Evolutionary conservation across 2,888 invertebrate species (phyloP), one percentile per base, ranked within the genome.

Genomic region (Heliconius charithonia): DNA sequence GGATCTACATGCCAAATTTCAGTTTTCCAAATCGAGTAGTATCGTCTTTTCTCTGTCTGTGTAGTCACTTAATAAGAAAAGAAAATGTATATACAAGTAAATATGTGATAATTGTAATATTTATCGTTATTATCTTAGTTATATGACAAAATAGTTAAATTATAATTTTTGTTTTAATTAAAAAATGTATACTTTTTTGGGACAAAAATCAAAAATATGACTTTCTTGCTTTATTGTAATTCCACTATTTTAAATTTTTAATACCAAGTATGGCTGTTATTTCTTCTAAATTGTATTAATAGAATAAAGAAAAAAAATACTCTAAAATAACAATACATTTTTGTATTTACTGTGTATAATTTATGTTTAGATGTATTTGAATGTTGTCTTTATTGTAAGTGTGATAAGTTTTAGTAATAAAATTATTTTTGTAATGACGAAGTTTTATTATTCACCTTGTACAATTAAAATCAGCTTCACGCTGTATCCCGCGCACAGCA

Each of bases 321-420:
- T n/a, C 13, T 56, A n/a, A n/a, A 67, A 51, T 51, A 13, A 25
- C 3, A 13, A 67, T n/a, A 41, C 1, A 0, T 41, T 63, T 63
- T 74, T 62, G 59, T 59, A 22, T 25, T 41, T 56, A 59, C n/a
- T n/a, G 9, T 75, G 29, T 67, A 51, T 66, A 29, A 27, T 16
- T 67, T 75, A 29, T 75, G 13, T 22, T 19, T 74, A 73, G 71
- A 56, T 56, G n/a, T 72, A 72, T 32, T 45, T 72, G 59, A 72
- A 32, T 22, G 13, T 74, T 65, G 75, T 75, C 63, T 75, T 65
- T 75, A 75, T 66, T 45, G 16, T 75, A 75, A 45, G 51, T 51
- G 65, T 74, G 12, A 45, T 63, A 63, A 74, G 27, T 77, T 72
- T 77, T 72, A 77, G 77, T 65, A 72, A 56, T 77, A 72, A 72